Evolutionary conservation across 2,113 vertebrate genomes (phyloP), one percentile per base, ranked within the genome.

Genomic region (Bubalus kerabau): DNA sequence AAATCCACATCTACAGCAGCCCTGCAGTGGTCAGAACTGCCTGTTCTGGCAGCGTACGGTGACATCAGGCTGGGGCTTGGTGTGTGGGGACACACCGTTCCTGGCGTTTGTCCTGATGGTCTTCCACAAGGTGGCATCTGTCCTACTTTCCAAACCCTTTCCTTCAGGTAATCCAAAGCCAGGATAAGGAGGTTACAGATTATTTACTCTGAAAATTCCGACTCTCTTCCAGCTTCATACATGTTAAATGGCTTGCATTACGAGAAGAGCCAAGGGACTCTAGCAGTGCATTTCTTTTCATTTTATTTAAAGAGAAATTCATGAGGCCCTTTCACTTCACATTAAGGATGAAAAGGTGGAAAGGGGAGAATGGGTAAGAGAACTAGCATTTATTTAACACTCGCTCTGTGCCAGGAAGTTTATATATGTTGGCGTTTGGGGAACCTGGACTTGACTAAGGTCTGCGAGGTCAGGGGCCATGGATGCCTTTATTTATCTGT

Each of bases 201-300:
- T 81, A 87, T 97, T 96, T 95, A 85, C 91, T 95, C 28, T 24
- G 59, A 81, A 76, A 92, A 94, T 67, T 59, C 64, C 54, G 85
- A 59, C 52, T 86, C 30, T 67, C 24, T 52, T 93, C 30, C 43
- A 76, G 91, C 67, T 89, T 71, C 56, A n/a, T 48, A 26, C 30
- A 10, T 30, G 30, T 48, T 87, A 48, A 54, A 24, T 81, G 74
- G n/a, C 43, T 50, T 54, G 54, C 3, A 0, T 78, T 89, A 46
- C 64, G 62, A 40, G 64, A 94, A 94, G 54, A 16, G 40, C 19
- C 19, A 74, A 17, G 24, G 7, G 21, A 11, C 46, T 92, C 52
- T 50, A 30, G 14, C 15, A 36, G 54, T 43, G 46, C 30, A 7
- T 60, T 59, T 48, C 8, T 83, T 43, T 81, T 86, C 24, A 60